Base-by-base conservation (phyloP, 1,140 invertebrate species). In the Centruroides vittatus region DNA sequence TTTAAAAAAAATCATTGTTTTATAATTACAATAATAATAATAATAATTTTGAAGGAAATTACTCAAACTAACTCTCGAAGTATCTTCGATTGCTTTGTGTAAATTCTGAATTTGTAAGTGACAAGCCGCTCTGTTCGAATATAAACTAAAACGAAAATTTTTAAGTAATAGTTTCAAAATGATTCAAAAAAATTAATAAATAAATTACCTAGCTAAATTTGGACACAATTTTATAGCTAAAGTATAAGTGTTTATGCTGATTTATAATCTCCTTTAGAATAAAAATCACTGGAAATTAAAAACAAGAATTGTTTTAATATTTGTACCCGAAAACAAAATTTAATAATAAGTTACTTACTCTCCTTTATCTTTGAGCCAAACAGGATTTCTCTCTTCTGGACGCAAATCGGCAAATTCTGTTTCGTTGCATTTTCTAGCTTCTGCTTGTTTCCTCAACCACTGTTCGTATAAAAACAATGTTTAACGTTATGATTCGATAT, bases 281-380 rank as follows among this genome's bases (percentile, higher is more conserved):
- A 61, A 52, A 47, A 63, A 23, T 54, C 47, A 47, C 12, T 36
- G 41, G 41, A 51, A 12, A 51, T 51, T 1, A 51, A 51, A 34
- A 34, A 12, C 12, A 51, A 51, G 49, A 2, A 23, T 23, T 23
- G 2, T 23, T 23, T 23, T 23, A 23, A 23, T 23, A 23, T 23
- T 23, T 23, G 2, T 23, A 23, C 2, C 23, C 2, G 23, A 23
- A 23, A 23, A 23, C 23, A 23, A 23, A 23, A 2, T 53, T 53
- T 36, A 53, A 36, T 53, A 23, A 6, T 34, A 34, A 53, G 34
- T 48, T 51, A 78, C 82, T 73, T 72, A 84, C 81, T 88, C 81
- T 65, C 87, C 89, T 76, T 91, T 91, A 55, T 85, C 80, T 65
- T 86, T 82, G 50, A 90, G 79, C 82, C 85, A 91, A 59, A 83